phyloP scores from a whole-genome alignment of 2,888 invertebrate genomes.

The Syrphus vitripennis region DNA sequence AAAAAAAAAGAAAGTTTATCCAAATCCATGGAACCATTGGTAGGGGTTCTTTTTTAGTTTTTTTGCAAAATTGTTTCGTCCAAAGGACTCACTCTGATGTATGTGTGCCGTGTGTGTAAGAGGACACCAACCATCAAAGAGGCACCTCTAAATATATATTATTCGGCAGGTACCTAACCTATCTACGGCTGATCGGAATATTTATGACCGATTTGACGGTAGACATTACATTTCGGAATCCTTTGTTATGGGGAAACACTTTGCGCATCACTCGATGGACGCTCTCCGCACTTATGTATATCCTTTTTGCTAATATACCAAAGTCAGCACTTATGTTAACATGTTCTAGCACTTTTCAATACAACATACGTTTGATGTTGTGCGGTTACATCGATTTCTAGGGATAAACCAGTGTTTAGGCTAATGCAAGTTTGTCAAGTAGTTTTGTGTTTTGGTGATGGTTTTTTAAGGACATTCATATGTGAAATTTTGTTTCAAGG shows the following conservation, averaged over 20 bases:
- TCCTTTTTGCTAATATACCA: constrained; percentile 51
- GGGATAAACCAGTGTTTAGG: not conserved
- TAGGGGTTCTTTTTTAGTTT: not conserved
- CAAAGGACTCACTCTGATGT: not conserved
- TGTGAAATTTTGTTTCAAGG: constrained; percentile 32
- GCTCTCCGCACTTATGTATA: no score
- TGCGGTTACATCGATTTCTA: not conserved
- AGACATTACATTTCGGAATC: constrained; percentile 60
- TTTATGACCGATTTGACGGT: constrained; percentile 68
- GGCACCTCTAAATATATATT: constrained; percentile 13
- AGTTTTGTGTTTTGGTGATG: constrained; percentile 17
- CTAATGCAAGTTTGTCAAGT: constrained; percentile 53
- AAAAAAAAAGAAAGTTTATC: constrained; percentile 25
- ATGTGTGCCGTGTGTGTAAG: constrained; percentile 15
- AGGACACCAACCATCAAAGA: constrained; percentile 13
- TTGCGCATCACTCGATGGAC: constrained; percentile 30
- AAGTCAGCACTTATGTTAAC: constrained; percentile 50
- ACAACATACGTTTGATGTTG: constrained; percentile 59
- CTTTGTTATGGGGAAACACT: constrained; percentile 64
- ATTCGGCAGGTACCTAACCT: constrained; percentile 31
- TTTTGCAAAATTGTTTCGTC: constrained; percentile 37
- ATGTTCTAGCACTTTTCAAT: constrained; percentile 43
- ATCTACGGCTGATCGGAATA: constrained; percentile 49
- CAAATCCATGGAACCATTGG: not conserved
- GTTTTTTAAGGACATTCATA: constrained; percentile 49